Evolutionary conservation across 23 tunicate species (phyloP), one percentile per base, ranked within the genome.

Genomic region (Ascidia mentula): DNA sequence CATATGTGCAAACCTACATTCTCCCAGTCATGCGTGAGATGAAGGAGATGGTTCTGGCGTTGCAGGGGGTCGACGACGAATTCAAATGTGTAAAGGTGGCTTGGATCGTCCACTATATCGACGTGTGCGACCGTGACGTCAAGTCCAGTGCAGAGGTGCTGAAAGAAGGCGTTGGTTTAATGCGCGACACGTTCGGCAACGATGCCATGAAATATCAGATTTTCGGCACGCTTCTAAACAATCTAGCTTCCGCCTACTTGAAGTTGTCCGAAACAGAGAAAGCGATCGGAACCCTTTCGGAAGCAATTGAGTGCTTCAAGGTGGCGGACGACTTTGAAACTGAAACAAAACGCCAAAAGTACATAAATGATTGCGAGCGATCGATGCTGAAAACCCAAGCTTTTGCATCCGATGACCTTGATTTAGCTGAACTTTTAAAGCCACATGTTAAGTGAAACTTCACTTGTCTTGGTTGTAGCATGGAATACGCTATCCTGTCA

Each of bases 101-200:
- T 9, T 53, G 65, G 65, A 53, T 53, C 13, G 65, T 53, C 28
- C 65, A 53, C 65, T 53, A 53, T 9, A 53, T 53, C 65, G 65
- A 53, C 28, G 65, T 53, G 13, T 53, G 65, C 13, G 65, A 53
- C 65, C 65, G 24, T 3, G 65, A 53, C 13, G 65, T 53, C 4
- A 26, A 53, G 65, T 53, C 65, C 28, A 53, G 65, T 9, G 65
- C 12, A 9, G 65, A 53, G 65, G 65, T 53, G 22, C 24, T 53
- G 65, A 53, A 53, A 6, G 65, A 53, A 9, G 65, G 65, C 7
- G 13, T 53, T 1, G 12, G 24, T 3, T 28, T 53, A 3, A 53
- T 53, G 65, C 65, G 65, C 13, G 24, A 9, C 13, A 53, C 13
- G 65, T 53, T 53, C 13, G 65, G 65, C 22, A 53, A 53, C 65